These are phyloP conservation scores for Bambusicola thoracicus DNA, from an alignment of 2,113 vertebrate genomes.

Conservation along the genomic window DNA sequence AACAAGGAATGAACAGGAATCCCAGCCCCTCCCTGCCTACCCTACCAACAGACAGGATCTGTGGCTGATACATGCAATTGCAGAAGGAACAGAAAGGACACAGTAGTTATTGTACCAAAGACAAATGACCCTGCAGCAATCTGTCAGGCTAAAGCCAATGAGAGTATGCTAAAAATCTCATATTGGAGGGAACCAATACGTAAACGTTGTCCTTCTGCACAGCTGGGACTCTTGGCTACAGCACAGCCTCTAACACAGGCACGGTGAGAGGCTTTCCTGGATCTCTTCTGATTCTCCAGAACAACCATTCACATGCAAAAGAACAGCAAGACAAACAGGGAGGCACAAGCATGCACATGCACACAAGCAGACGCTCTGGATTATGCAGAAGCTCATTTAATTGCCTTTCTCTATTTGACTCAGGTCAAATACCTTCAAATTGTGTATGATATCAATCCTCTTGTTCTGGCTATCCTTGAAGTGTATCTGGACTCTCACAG, in stretches of 20 bases:
- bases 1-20: not conserved
- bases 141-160: not conserved
- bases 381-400: not conserved
- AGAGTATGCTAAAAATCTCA: not conserved
- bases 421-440: conserved; percentile 88
- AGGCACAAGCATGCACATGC: not conserved
- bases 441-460: conserved; percentile 98
- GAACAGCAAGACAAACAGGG: not conserved
- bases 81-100: not conserved
- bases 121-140: not conserved
- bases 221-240: not conserved
- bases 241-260: accelerated
- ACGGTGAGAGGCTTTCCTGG: not conserved
- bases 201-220: not conserved
- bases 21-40: not conserved
- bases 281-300: not conserved
- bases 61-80: accelerated
- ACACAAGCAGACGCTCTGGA: not conserved
- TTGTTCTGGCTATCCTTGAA: conserved; percentile 99
- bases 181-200: not conserved
- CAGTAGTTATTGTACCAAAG: not conserved
- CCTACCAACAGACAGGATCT: not conserved
- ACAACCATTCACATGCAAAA: not conserved
- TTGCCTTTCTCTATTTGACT: not conserved
- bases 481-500: conserved; percentile 97